Base-by-base conservation (phyloP, 2,113 vertebrate species). In the Hypocryptadius cinnamomeus region DNA sequence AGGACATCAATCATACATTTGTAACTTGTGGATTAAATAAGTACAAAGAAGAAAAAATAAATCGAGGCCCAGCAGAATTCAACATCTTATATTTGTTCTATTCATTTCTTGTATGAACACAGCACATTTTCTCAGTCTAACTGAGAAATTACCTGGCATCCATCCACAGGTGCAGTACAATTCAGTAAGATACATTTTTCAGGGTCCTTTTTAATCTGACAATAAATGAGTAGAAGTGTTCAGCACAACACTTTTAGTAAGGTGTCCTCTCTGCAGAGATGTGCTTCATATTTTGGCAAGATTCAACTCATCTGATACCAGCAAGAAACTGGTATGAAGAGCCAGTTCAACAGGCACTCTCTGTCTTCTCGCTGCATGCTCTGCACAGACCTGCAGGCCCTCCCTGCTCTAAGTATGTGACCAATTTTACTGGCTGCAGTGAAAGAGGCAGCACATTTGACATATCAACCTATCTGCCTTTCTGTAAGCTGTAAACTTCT, bases 1-100 rank as follows among this genome's bases (percentile, higher is more conserved):
- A 91, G 84, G 92, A 92, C 87, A 88, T 96, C 93, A 87, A 79
- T 96, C 96, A 94, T 45, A 80, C 6, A 37, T 85, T 83, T 91
- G 28, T 89, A 87, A 90, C 44, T 92, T 90, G 28, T 59, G 63
- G 27, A 87, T 69, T 68, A 47, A 59, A 91, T 64, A 85, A 94
- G 73, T 59, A 28, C 31, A 53, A 64, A 25, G 18, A 74, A 81
- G 35, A 31, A 89, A 82, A 81, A 70, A 37, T 57, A 86, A 57
- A 30, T 70, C 1, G 1, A 27, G 19, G 28, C 13, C 24, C 31
- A 59, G 20, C 16, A 91, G 31, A 85, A 72, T 73, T 51, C 8
- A 54, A 53, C 17, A 24, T 76, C 60, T 80, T 48, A 27, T 33
- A 39, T 70, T 87, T 79, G 4, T 72, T 78, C 39, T 56, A 37